Evolutionary conservation across 2,113 vertebrate species (phyloP).

Genomic region (Tinamus guttatus): DNA sequence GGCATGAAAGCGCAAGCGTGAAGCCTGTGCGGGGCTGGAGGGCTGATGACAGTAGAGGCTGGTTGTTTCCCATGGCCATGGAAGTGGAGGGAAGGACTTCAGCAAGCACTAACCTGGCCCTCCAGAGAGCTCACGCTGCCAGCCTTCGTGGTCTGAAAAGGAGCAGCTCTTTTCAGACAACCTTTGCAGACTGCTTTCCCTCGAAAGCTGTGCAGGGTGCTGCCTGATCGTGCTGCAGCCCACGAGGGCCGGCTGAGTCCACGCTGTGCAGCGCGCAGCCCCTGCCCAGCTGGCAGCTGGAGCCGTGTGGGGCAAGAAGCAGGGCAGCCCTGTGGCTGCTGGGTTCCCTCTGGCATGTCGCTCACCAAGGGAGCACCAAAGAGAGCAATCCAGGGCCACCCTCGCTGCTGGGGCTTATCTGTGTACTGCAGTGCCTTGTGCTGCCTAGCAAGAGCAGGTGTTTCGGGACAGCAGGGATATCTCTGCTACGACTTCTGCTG

Average conservation of each 20-base stretch:
- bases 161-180: background rate
- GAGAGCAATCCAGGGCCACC: accelerated
- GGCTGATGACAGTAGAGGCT: accelerated
- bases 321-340: background rate
- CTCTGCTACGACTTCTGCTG: background rate
- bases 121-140: background rate
- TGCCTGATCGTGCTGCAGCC: accelerated
- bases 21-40: background rate
- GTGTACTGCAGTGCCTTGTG: background rate
- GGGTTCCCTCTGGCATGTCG: accelerated
- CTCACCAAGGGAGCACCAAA: background rate
- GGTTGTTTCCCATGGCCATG: background rate
- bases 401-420: background rate
- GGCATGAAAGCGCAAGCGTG: background rate
- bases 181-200: accelerated
- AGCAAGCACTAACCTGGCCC: background rate
- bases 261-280: accelerated
- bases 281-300: background rate
- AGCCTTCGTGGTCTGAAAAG: background rate
- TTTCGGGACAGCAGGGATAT: background rate
- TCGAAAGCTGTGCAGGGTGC: accelerated
- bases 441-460: background rate
- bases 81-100: background rate
- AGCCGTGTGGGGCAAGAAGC: accelerated
- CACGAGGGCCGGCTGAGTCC: accelerated